Evolutionary conservation across 2,888 invertebrate species (phyloP).

Genomic region (Drosophila fungiperda): DNA sequence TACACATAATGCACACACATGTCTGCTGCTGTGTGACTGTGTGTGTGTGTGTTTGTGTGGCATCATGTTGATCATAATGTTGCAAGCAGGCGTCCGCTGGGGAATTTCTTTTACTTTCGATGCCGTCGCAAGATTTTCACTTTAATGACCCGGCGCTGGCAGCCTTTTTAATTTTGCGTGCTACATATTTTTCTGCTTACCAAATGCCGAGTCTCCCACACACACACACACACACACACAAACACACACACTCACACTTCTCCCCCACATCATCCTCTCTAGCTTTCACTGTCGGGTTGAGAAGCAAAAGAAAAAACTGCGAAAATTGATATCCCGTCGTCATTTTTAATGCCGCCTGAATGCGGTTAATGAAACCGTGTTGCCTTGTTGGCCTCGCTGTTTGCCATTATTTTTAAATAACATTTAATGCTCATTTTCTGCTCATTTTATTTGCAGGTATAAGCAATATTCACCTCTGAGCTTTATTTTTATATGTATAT

Average conservation of each 20-base stretch:
- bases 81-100: conserved; percentile 65
- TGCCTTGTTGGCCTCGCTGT: conserved; percentile 36
- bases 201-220: conserved; percentile 8
- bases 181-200: conserved; percentile 73
- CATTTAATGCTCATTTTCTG: conserved; percentile 58
- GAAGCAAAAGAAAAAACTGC: conserved; percentile 12
- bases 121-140: conserved; percentile 62
- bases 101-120: conserved; percentile 68
- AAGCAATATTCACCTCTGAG: conserved; percentile 16
- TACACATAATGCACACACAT: conserved; percentile 31
- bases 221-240: not conserved
- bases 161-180: conserved; percentile 72
- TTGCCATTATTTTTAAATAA: conserved; percentile 54
- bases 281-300: not conserved
- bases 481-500: conserved; percentile 2
- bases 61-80: conserved; percentile 75
- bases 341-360: conserved; percentile 64
- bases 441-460: conserved; percentile 56
- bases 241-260: not conserved
- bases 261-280: not conserved
- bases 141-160: conserved; percentile 68
- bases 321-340: conserved; percentile 70
- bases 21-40: conserved; percentile 16
- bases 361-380: conserved; percentile 69
- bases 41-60: conserved; percentile 22